Evolutionary conservation across 2,888 invertebrate species (phyloP), one percentile per base, ranked within the genome.

Genomic region (Coleophora deauratella): DNA sequence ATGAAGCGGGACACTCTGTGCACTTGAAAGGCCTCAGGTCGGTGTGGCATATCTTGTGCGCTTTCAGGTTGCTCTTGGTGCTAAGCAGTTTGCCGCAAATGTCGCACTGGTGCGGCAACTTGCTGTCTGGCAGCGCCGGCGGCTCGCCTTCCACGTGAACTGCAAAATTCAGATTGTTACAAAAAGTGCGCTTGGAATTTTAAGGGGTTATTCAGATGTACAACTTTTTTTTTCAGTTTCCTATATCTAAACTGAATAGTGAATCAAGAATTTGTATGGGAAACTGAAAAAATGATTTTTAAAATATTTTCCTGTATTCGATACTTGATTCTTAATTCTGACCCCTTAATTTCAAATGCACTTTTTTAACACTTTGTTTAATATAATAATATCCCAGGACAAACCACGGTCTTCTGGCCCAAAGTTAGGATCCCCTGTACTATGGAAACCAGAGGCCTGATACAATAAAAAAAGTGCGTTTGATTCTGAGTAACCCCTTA

Each of bases 41-140:
- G 0, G 82, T 78, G 52, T 85, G 84, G 41, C 80, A 80, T 13
- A 81, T 60, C 47, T 81, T 81, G 45, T 85, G 85, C 0, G 81
- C 79, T 41, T 78, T 82, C 36, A 85, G 51, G 31, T 85, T 85
- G 37, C 84, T 81, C 36, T 73, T 76, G 0, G 74, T 81, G 45
- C 81, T 82, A 0, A 85, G 62, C 14, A 84, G 64, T 50, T 84
- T 85, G 41, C 85, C 85, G 13, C 85, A 85, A 0, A 76, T 54
- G 42, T 85, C 84, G 36, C 85, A 85, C 42, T 85, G 84, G 37
- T 82, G 81, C 0, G 82, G 80, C 27, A 72, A 46, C 45, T 74
- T 79, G 50, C 77, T 78, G n/a, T 66, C 63, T 0, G 71, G 67
- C 15, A 61, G 27, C 0, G 33, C 35, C 0, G 55, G 52, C 2